Evolutionary conservation across 2,888 invertebrate genomes (phyloP), one percentile per base, ranked within the genome.

Genomic region (Conops quadrifasciatus): DNA sequence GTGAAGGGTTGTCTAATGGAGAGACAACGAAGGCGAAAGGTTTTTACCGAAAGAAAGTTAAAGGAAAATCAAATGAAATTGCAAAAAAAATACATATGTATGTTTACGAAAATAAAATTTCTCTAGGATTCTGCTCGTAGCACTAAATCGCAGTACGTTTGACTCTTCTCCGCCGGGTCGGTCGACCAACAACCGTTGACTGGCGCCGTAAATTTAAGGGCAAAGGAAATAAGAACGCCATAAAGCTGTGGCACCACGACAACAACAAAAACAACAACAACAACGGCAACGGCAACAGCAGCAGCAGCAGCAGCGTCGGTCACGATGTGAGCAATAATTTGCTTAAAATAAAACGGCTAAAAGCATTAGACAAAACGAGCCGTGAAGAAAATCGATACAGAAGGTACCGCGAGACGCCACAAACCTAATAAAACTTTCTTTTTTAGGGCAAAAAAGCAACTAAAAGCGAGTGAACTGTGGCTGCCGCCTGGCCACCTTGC

Each of bases 351-450:
- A 30, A 43, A 66, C 30, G 36, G 43, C 13, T 16, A 24, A 66
- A 56, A 36, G 21, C n/a, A 30, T 43, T 36, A 62, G 62, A 62
- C 19, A 62, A 19, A 19, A 36, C 15, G 36, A 36, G 15, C 2
- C 28, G 36, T 30, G 36, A 19, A 66, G 56, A 66, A 43, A 66
- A 56, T 56, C 53, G 24, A 56, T 56, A 36, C n/a, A 1, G 28
- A 64, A 36, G 21, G 19, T 36, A 43, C 21, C 43, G 65, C 56
- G 56, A 53, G 26, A 66, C 63, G 49, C 47, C 30, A 47, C 43
- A 53, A 21, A 66, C 21, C 28, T 66, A 28, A 66, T 56, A 66
- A 24, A 66, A 66, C 66, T 66, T 66, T 66, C n/a, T 19, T 36
- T 56, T 49, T 26, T 28, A 19, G 30, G 24, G 19, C 13, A 47